These are phyloP conservation scores for Lasioglossum leucozonium DNA, from an alignment of 2,888 invertebrate species.

Conservation along the genomic window DNA sequence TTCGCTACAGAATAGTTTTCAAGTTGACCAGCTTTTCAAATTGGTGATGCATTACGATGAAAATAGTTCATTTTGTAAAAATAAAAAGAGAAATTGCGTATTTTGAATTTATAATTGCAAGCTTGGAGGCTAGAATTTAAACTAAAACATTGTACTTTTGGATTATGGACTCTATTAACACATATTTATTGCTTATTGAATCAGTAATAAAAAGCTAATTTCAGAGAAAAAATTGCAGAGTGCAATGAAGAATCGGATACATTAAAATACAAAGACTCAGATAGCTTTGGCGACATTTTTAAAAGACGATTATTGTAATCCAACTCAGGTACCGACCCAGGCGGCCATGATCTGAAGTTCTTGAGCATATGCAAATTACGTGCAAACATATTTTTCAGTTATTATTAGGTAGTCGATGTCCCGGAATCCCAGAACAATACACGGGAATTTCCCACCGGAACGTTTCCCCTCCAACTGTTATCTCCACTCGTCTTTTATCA, in stretches of 20 bases:
- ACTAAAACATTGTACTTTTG: too few relatives aligned
- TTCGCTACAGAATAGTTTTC: too few relatives aligned
- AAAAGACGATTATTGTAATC: neutral
- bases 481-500: neutral
- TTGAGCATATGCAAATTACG: neutral
- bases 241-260: neutral
- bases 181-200: too few relatives aligned
- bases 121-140: too few relatives aligned
- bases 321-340: neutral
- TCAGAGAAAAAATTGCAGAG: too few relatives aligned
- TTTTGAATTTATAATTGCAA: too few relatives aligned
- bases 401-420: neutral
- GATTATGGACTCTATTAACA: too few relatives aligned
- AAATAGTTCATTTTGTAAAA: neutral
- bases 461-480: neutral
- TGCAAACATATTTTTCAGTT: constrained; percentile 2
- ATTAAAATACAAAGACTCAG: neutral
- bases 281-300: neutral
- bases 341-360: too few relatives aligned
- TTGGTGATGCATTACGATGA: neutral
- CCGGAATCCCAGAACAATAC: neutral
- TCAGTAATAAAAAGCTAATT: too few relatives aligned
- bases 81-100: too few relatives aligned
- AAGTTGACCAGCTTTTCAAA: neutral
- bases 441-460: neutral